Base-by-base conservation (phyloP, 2,113 vertebrate species). In the Oncorhynchus tshawytscha region DNA sequence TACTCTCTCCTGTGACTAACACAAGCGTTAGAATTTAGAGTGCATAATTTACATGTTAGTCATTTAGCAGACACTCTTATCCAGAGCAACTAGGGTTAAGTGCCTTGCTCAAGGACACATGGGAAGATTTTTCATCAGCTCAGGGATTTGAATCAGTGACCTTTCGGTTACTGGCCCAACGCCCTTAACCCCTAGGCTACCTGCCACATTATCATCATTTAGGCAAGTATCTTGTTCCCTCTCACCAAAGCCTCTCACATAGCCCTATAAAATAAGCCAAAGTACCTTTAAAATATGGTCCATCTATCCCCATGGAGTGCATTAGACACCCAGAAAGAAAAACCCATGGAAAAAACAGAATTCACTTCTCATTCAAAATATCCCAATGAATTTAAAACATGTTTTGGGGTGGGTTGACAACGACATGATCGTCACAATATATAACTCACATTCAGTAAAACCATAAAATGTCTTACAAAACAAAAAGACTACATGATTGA, bases 391-490 rank as follows among this genome's bases (percentile, higher is more conserved):
- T 71, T 29, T n/a, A 20, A 72, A 11, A 60, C 8, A n/a, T 7
- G 18, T 59, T 71, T 76, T 85, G 65, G 75, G 75, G 70, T 81
- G 70, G 67, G 9, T 11, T 45, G 2, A 45, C 39, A 45, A 68
- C 80, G 74, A 85, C 77, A 67, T 76, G 85, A 90, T 88, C 90
- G 86, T 90, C 88, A 15, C 70, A 79, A 78, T 66, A 54, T 4
- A 16, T 54, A 45, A 45, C 39, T 45, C 39, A 45, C 51, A 18
- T 54, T 16, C 51, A 54, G 81, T 68, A 82, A 71, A 84, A 68
- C 78, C 82, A 87, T 85, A 82, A 78, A 82, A 87, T 83, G 64
- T 51, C 51, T 81, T 83, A 73, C 85, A 88, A 72, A 88, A 91
- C 87, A 25, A 81, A 51, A 67, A 34, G 6, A 67, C 74, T 65